phyloP scores from a whole-genome alignment of 2,113 vertebrate species.

The Mus musculus region DNA sequence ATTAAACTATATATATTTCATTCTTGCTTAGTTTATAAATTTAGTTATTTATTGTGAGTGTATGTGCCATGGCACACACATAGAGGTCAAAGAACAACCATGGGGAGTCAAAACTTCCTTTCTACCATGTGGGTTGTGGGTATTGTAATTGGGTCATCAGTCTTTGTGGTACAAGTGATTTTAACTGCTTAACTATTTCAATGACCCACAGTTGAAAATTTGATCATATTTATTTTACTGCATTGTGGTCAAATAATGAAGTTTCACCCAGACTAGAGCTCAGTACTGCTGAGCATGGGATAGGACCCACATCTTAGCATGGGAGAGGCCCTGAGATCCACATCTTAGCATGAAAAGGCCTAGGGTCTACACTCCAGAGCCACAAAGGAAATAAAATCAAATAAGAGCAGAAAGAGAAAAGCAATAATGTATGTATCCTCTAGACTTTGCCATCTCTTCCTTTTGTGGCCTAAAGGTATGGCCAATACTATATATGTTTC shows the following conservation, averaged over 20 bases:
- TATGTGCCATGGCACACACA: neutral
- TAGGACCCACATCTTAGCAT: neutral
- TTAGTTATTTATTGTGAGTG: neutral
- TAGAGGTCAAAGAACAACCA: neutral
- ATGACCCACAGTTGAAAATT: neutral
- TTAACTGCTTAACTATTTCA: neutral
- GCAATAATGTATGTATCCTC: neutral
- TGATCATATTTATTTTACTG: constrained; percentile 43
- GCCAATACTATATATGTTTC: neutral
- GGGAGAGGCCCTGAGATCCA: neutral
- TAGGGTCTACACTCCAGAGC: too few relatives aligned
- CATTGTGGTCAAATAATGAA: neutral
- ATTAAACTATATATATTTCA: neutral
- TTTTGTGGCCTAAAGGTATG: neutral
- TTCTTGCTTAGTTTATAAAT: neutral
- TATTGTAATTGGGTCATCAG: neutral
- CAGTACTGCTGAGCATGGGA: neutral
- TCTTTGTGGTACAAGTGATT: neutral
- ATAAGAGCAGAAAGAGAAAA: neutral
- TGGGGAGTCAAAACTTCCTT: neutral
- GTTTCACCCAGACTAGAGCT: neutral
- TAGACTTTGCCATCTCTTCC: neutral
- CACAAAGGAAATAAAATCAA: neutral
- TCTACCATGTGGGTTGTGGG: neutral
- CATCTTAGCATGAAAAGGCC: neutral